A percentile compares a stretch with the other conserved stretches of the same genome.
Evolutionary conservation across 2,113 vertebrate genomes (phyloP).

Genomic region (Tetrao urogallus): DNA sequence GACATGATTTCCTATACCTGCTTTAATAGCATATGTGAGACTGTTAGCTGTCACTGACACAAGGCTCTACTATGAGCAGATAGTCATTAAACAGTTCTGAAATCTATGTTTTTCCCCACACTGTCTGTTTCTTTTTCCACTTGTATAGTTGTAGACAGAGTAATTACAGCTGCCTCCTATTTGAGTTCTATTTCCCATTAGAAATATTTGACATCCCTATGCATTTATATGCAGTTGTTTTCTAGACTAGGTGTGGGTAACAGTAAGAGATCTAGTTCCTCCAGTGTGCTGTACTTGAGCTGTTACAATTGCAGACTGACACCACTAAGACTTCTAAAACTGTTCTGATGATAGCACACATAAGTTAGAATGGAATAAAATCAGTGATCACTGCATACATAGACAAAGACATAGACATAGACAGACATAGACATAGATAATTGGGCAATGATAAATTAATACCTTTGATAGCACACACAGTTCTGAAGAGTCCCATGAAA

Average conservation of each 20-base stretch:
- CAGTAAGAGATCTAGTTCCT: neutral
- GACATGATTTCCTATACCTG: neutral
- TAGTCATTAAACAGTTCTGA: neutral
- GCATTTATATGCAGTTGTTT: neutral
- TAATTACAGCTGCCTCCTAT: neutral
- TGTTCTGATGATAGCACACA: neutral
- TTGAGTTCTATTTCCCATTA: neutral
- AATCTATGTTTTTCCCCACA: neutral
- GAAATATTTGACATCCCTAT: neutral
- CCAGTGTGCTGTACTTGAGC: neutral
- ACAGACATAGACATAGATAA: too few relatives aligned
- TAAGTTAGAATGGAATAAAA: neutral
- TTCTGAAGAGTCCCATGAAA: neutral
- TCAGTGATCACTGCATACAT: neutral
- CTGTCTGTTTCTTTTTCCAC: neutral
- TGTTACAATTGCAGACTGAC: neutral
- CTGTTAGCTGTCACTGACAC: too few relatives aligned
- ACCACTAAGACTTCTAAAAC: neutral
- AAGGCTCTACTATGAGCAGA: neutral
- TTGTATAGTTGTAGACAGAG: neutral
- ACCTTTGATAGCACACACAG: neutral
- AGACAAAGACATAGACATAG: neutral
- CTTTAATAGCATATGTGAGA: neutral
- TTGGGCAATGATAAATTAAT: neutral
- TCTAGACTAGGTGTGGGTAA: too few relatives aligned